Percentiles rank a stretch among this genome's conserved stretches.
Conservation (phyloP, 2,113 vertebrate species). For the Eurystomus gularis region DNA sequence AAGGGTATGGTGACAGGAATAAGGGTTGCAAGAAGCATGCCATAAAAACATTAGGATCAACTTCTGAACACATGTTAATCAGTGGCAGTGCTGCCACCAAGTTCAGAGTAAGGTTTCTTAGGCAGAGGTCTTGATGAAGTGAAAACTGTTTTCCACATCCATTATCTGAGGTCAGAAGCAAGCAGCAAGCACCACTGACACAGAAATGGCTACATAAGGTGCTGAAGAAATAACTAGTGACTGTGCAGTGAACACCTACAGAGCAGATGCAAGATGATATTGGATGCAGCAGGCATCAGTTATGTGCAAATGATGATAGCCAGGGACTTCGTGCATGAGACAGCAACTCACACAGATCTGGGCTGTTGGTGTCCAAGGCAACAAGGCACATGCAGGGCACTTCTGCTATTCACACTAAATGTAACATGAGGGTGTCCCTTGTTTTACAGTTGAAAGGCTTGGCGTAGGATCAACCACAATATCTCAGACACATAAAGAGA, state of each 20-base stretch:
- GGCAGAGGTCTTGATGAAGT: background rate
- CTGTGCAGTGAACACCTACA: background rate
- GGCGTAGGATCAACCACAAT: background rate
- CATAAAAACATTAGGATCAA: background rate
- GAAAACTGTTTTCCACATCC: background rate
- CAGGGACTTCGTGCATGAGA: background rate
- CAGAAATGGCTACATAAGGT: background rate
- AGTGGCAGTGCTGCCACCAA: background rate
- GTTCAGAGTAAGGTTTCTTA: background rate
- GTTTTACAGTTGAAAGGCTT: background rate
- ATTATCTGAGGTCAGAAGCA: background rate
- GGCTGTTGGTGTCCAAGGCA: background rate
- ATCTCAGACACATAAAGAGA: background rate
- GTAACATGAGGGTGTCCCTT: background rate
- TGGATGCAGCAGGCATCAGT: background rate
- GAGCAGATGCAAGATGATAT: background rate
- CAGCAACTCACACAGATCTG: background rate
- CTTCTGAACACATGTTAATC: background rate
- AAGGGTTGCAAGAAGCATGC: background rate
- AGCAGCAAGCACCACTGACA: background rate
- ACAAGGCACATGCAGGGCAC: background rate
- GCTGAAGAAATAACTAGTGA: background rate
- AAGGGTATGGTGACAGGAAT: background rate
- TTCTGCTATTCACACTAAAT: background rate
- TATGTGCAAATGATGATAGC: background rate